These are phyloP conservation scores for Macquaria ambigua DNA, from an alignment of 2,113 vertebrate species.

Conservation along the genomic window DNA sequence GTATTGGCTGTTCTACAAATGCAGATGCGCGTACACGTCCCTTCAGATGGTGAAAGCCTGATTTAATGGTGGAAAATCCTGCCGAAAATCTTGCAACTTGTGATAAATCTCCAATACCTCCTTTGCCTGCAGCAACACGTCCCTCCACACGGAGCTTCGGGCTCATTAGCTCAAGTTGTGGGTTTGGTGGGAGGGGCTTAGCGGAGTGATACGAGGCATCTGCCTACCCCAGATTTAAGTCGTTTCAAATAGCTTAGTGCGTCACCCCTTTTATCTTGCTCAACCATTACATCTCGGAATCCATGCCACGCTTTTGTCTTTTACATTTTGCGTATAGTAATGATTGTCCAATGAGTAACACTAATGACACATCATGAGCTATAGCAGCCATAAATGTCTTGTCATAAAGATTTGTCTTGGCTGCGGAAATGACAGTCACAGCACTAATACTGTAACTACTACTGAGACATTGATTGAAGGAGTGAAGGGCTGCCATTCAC, in stretches of 20 bases:
- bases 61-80: no score
- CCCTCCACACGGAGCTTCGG: no score
- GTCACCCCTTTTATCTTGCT: constrained; percentile 1
- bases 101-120: no score
- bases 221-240: not conserved
- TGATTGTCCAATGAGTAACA: constrained; percentile 55
- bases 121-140: no score
- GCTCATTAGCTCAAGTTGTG: no score
- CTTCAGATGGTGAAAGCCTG: no score
- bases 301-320: not conserved
- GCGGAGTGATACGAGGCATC: no score
- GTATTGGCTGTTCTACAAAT: no score
- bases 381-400: constrained; percentile 38
- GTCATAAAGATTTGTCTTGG: constrained; percentile 53
- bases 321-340: constrained; percentile 18
- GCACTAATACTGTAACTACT: constrained; percentile 4
- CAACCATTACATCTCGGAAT: constrained; percentile 1
- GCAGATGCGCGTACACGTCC: no score
- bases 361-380: constrained; percentile 58
- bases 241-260: not conserved
- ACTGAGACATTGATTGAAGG: constrained; percentile 18
- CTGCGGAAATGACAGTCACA: constrained; percentile 7
- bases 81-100: no score
- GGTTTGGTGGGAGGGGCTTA: no score
- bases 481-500: constrained; percentile 38